Evolutionary conservation across 2,888 invertebrate species (phyloP), one percentile per base, ranked within the genome.

Genomic region (Trissolcus brochymenae): DNA sequence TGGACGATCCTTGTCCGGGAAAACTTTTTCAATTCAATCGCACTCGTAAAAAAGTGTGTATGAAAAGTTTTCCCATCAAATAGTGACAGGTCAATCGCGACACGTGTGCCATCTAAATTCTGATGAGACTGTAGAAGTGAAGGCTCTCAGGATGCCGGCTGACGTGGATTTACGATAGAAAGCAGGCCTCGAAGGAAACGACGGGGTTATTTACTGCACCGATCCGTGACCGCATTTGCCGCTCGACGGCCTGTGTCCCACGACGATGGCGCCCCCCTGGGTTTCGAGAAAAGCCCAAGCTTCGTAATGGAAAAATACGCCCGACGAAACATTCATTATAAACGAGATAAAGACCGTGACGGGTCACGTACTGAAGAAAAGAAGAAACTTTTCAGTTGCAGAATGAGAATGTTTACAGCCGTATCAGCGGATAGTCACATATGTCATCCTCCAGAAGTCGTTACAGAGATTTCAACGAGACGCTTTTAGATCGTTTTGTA

Each of bases 121-220:
- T n/a, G 29, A 57, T 41, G 43, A 41, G 57, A 25, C 59, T 41
- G 50, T 67, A 53, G 60, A 60, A 68, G 61, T 49, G 54, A 25
- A n/a, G 19, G 4, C 41, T 19, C 43, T 21, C 19, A 40, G 46
- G 35, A 25, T 17, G 35, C 16, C 11, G 54, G 54, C 25, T 55
- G 56, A 16, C 46, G 17, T 50, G 50, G 56, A 70, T 70, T 61
- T 70, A 70, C 61, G 62, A 61, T 53, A 49, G 13, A 14, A 25
- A 19, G 43, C 35, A 41, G 56, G 49, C 62, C 56, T 61, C 54
- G 41, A 43, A 62, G 61, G 62, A 62, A 62, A 59, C 60, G 68
- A 62, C 61, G 62, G 49, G 25, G 53, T 67, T 68, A 68, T 68
- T 68, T 68, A 68, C 54, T 60, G 43, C 60, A 59, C 43, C 21